These are phyloP conservation scores for Trachops cirrhosus DNA, from an alignment of 2,797 vertebrate species.

Conservation along the genomic window DNA sequence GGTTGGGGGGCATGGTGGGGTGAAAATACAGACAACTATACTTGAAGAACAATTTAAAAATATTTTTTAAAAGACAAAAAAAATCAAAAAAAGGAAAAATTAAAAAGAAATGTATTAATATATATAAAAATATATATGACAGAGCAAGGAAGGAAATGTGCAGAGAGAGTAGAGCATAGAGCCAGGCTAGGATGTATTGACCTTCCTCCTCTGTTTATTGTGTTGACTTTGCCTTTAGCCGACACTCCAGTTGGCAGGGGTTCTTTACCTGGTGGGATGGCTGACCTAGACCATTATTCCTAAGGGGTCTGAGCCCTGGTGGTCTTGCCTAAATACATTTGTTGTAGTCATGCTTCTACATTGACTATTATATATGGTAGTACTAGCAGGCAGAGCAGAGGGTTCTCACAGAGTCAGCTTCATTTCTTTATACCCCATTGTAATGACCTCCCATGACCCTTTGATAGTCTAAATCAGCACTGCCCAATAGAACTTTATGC, in stretches of 20 bases:
- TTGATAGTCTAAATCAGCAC: background rate
- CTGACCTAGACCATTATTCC: background rate
- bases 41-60: no score
- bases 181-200: no score
- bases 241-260: background rate
- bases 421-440: background rate
- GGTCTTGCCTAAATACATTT: background rate
- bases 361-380: background rate
- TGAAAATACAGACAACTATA: no score
- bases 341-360: background rate
- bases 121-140: background rate
- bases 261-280: background rate
- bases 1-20: no score
- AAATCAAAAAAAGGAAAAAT: background rate
- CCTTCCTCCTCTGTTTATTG: background rate
- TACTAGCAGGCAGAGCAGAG: background rate
- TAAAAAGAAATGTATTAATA: background rate
- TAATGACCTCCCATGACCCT: background rate
- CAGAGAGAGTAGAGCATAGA: no score
- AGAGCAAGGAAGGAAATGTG: background rate
- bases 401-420: background rate
- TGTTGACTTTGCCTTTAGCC: background rate
- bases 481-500: background rate
- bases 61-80: no score
- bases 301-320: background rate